Evolutionary conservation across 1,140 invertebrate species (phyloP).

Genomic region (Bombus waltoni): DNA sequence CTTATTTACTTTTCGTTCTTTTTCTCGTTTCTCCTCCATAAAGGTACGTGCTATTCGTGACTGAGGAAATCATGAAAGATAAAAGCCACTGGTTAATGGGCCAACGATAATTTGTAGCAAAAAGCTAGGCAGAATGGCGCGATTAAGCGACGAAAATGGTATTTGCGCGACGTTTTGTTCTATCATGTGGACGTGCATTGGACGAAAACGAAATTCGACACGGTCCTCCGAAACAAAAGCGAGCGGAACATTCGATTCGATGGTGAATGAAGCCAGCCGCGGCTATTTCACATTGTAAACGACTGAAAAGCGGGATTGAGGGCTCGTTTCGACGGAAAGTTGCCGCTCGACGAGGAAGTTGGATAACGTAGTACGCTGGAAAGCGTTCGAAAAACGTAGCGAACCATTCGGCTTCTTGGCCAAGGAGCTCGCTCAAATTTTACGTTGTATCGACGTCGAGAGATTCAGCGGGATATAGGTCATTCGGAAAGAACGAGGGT

Average conservation of each 20-base stretch:
- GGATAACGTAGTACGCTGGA: background rate
- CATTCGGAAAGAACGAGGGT: conserved; percentile 26
- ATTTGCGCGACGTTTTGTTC: background rate
- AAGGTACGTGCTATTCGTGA: no score
- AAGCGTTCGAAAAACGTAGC: conserved; percentile 2
- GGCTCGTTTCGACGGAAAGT: background rate
- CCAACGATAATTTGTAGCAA: background rate
- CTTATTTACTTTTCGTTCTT: background rate
- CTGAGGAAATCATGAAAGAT: background rate
- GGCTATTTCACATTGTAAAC: background rate
- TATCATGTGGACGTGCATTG: background rate
- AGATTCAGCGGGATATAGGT: conserved; percentile 8
- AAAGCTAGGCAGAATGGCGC: background rate
- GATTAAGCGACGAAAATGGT: background rate
- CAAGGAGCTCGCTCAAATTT: background rate
- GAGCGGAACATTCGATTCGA: background rate
- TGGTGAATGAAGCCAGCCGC: background rate
- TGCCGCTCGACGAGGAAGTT: background rate
- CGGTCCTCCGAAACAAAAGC: background rate
- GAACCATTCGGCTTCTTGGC: background rate
- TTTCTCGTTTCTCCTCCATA: background rate
- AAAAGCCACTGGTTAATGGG: background rate
- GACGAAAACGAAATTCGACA: conserved; percentile 2
- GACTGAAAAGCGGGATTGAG: background rate
- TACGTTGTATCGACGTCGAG: conserved; percentile 1